phyloP scores from a whole-genome alignment of 2,888 invertebrate species.

The Coecobrya sp. region DNA sequence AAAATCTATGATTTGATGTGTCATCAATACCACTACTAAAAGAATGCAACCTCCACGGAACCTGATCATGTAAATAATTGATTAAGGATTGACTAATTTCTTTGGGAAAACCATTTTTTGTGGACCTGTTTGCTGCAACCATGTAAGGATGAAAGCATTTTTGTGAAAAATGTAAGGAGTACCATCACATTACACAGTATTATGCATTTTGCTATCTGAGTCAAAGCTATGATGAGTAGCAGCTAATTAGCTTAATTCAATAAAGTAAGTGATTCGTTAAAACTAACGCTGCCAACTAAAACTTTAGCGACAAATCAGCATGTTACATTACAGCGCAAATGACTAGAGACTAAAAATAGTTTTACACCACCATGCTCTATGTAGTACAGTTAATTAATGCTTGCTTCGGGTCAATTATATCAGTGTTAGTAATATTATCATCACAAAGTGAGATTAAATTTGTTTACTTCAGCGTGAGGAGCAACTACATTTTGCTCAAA shows the following conservation, averaged over 20 bases:
- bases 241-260: constrained; percentile 56
- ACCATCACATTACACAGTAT: constrained; percentile 40
- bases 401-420: constrained; percentile 81
- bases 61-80: background rate
- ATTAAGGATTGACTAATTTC: background rate
- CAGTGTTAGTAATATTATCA: constrained; percentile 76
- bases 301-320: constrained; percentile 40
- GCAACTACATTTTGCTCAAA: constrained; percentile 57
- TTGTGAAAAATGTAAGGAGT: constrained; percentile 40
- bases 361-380: constrained; percentile 52
- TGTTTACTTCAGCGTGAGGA: constrained; percentile 66
- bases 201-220: constrained; percentile 16
- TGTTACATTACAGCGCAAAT: constrained; percentile 34
- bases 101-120: background rate
- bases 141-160: constrained; percentile 16
- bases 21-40: background rate
- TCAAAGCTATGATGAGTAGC: constrained; percentile 47
- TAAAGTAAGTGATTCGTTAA: constrained; percentile 29
- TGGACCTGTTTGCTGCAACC: constrained; percentile 20
- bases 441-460: constrained; percentile 68
- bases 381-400: constrained; percentile 65
- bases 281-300: constrained; percentile 35
- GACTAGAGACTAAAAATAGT: constrained; percentile 22
- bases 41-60: background rate
- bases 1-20: too few relatives aligned